Base-by-base conservation (phyloP, 2,888 invertebrate species). In the Xanthorhoe designata region DNA sequence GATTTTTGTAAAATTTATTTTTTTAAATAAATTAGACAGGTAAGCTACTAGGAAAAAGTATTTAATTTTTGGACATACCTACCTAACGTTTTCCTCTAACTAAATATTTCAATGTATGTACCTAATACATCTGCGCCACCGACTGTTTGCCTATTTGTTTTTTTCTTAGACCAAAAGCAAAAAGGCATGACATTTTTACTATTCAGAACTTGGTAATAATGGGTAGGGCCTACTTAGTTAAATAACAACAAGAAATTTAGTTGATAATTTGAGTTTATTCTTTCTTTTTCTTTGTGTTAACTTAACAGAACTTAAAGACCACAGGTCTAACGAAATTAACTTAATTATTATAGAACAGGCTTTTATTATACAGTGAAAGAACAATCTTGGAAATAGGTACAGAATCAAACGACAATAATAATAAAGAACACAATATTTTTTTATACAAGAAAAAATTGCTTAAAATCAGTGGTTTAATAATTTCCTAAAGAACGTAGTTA, bases 301-400 rank as follows among this genome's bases (percentile, higher is more conserved):
- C 57, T 60, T 65, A 58, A 85, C 72, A 78, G 79, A 84, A 82
- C 87, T 90, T 90, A 90, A 77, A 91, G 92, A 92, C 91, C 92
- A 92, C 61, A 82, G 91, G 91, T 91, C 92, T 90, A 92, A 91
- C 92, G 61, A 62, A 42, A 55, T 24, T 52, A 62, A 52, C 17
- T 61, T 50, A 71, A 58, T 59, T 61, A 65, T 72, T 64, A 64
- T 70, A 71, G 59, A 61, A 53, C 4, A 24, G 24, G 17, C 45
- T 47, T 62, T 29, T 50, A 49, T 19, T 17, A 58, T 8, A 15
- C 49, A 50, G 6, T 47, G 5, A 4, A 47, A 58, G n/a, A 38
- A 59, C 49, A 51, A 54, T 13, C 49, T 52, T 29, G 42, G 57
- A 38, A 45, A 52, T 51, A n/a, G n/a, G n/a, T n/a, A 47, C 19